phyloP scores from a whole-genome alignment of 2,888 invertebrate species.

The Netelia melanura region DNA sequence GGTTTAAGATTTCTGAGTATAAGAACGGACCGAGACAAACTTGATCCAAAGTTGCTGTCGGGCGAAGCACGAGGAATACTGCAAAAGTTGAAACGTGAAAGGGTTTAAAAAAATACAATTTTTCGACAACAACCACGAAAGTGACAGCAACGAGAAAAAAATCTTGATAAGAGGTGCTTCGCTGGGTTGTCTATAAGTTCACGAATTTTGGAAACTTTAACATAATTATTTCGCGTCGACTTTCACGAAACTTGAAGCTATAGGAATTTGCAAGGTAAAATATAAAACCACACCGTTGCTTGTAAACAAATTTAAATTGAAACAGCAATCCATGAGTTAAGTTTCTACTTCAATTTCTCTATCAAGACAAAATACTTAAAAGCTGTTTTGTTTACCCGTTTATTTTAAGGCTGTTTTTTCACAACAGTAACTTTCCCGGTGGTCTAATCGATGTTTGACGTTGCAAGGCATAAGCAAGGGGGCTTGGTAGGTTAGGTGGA shows the following conservation, averaged over 20 bases:
- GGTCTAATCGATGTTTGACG: conserved; percentile 36
- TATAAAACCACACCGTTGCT: no score
- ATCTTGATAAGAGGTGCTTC: neutral
- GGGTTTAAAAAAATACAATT: neutral
- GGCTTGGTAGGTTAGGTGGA: neutral
- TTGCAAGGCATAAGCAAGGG: neutral
- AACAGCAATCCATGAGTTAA: no score
- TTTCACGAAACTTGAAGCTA: no score
- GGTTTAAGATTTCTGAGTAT: conserved; percentile 42
- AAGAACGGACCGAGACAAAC: conserved; percentile 29
- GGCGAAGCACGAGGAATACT: neutral
- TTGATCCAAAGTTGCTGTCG: conserved; percentile 16
- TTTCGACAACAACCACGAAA: neutral
- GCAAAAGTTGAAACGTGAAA: neutral
- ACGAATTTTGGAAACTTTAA: no score
- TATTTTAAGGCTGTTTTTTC: no score
- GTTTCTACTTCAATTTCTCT: no score
- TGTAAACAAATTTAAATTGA: no score
- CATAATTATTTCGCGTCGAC: no score
- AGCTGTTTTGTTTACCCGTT: no score
- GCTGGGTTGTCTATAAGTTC: neutral
- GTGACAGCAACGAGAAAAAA: neutral
- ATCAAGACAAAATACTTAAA: no score
- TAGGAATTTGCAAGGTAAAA: no score
- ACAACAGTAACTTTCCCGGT: neutral